Evolutionary conservation across 2,797 vertebrate genomes (phyloP).

Genomic region (Darevskia mixta): DNA sequence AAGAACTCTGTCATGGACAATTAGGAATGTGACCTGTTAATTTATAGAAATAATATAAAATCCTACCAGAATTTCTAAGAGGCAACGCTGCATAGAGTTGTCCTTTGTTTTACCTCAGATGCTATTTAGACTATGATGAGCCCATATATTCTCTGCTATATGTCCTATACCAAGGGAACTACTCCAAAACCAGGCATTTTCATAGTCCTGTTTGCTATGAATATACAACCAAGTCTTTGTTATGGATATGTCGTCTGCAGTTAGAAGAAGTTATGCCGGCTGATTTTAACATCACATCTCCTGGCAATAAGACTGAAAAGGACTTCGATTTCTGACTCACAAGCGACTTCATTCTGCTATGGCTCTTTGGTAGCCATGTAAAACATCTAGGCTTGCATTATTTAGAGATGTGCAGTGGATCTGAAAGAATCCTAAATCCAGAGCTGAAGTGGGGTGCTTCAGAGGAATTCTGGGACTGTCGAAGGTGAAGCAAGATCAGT

Average conservation of each 20-base stretch:
- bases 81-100: neutral
- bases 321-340: neutral
- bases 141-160: neutral
- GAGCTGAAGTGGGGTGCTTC: too few species aligned
- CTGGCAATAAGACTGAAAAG: neutral
- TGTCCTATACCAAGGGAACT: neutral
- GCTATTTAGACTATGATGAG: neutral
- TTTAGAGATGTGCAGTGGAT: too few species aligned
- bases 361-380: neutral
- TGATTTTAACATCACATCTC: neutral
- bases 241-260: neutral
- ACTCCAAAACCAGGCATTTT: neutral
- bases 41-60: neutral
- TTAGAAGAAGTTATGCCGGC: neutral
- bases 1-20: neutral
- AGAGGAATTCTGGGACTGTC: too few species aligned
- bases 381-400: neutral
- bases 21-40: neutral
- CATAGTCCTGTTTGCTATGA: neutral
- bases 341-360: neutral
- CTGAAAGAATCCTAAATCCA: too few species aligned
- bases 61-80: neutral
- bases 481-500: too few species aligned
- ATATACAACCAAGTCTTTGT: neutral
- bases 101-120: neutral